These are phyloP conservation scores for Plecturocebus donacophilus DNA, from an alignment of 2,113 vertebrate genomes.

Conservation along the genomic window DNA sequence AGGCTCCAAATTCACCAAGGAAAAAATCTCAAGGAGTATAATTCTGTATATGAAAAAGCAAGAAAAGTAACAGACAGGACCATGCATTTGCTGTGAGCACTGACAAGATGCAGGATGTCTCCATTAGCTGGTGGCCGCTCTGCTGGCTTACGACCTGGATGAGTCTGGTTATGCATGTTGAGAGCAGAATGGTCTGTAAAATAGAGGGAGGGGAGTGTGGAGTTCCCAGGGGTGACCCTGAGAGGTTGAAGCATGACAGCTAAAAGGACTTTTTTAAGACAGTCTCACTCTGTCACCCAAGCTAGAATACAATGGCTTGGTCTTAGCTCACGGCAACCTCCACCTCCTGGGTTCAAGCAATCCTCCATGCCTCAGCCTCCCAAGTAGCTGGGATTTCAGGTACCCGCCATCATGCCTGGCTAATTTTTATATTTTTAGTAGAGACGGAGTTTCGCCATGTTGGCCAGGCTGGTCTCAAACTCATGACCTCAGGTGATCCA, in stretches of 20 bases:
- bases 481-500: too few relatives aligned
- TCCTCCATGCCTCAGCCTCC: too few relatives aligned
- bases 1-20: not conserved
- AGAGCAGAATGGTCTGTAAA: not conserved
- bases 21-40: not conserved
- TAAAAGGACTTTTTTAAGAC: not conserved
- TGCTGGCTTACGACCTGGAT: not conserved
- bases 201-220: not conserved
- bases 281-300: too few relatives aligned
- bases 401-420: too few relatives aligned
- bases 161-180: not conserved
- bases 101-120: not conserved
- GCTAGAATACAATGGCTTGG: too few relatives aligned
- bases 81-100: not conserved
- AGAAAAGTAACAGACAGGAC: not conserved
- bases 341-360: too few relatives aligned
- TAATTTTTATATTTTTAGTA: too few relatives aligned
- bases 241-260: not conserved
- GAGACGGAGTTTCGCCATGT: too few relatives aligned
- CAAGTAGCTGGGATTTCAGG: too few relatives aligned
- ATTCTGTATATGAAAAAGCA: not conserved
- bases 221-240: not conserved
- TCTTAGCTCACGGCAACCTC: too few relatives aligned
- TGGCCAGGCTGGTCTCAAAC: too few relatives aligned
- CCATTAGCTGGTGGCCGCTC: accelerated